Base-by-base conservation (phyloP, 2,113 vertebrate genomes). In the Cariama cristata region DNA sequence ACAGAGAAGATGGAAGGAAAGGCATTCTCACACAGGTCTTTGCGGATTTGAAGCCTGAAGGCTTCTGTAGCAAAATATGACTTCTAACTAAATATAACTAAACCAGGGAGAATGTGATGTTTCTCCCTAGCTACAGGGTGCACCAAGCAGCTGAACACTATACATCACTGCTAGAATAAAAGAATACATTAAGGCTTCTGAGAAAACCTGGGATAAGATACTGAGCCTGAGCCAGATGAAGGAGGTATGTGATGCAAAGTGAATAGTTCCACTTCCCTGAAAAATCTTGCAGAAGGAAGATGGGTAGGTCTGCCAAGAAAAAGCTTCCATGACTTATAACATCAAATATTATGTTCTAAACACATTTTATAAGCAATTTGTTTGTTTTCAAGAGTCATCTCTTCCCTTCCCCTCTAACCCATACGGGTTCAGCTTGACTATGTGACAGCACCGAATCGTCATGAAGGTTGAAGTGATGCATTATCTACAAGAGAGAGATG, bases 371-470 rank as follows among this genome's bases (percentile, higher is more conserved):
- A 12, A 68, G 6, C 12, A 27, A 68, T 59, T 56, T 45, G 27
- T 18, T 80, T 62, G 21, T 28, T 83, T 79, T 73, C 11, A 86
- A 44, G 30, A 71, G n/a, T 27, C 38, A 52, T 24, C 66, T 83
- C 58, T 17, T 81, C 24, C 26, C 21, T 35, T 76, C 17, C 45
- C 20, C 56, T 85, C 40, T 75, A 71, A 68, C 14, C 19, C 47
- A 44, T 0, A 28, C 0, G 2, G 16, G 56, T 28, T 62, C 32
- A 71, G 63, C n/a, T 28, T 19, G 20, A 33, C 35, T 14, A 2
- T 18, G 20, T 1, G 8, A 60, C 69, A 76, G 42, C n/a, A 56
- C 2, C 0, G 35, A 71, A 33, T 35, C 60, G 18, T 74, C 35
- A 14, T 8, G 28, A 16, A 59, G 67, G 44, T 55, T 69, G 38